Percentiles rank a stretch among this genome's conserved stretches.
Conservation (phyloP, 2,888 invertebrate genomes). For the Ischnura elegans region DNA sequence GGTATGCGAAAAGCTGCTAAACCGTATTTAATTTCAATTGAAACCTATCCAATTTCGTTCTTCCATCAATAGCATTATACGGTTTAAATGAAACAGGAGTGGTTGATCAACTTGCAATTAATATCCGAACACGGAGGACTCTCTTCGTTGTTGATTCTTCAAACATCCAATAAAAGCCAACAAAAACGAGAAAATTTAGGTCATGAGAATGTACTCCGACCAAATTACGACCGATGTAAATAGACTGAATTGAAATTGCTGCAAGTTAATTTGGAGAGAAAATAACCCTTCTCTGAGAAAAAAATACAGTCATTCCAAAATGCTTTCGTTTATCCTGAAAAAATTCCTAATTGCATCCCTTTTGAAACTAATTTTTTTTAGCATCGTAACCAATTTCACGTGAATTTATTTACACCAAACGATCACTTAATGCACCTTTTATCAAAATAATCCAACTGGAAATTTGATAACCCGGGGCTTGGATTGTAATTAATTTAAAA, state of each 20-base stretch:
- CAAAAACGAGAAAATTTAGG: neutral
- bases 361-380: too few species aligned
- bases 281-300: neutral
- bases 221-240: neutral
- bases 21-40: neutral
- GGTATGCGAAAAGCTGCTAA: neutral
- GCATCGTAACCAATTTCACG: too few species aligned
- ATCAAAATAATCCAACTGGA: too few species aligned
- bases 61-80: neutral
- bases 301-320: too few species aligned
- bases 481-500: too few species aligned
- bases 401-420: too few species aligned
- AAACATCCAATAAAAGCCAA: neutral
- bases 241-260: neutral
- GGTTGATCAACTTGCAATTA: neutral
- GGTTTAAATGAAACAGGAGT: neutral
- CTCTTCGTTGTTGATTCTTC: neutral
- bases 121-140: neutral
- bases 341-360: too few species aligned
- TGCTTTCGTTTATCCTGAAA: too few species aligned
- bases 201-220: neutral
- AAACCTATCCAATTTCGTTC: neutral
- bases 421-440: too few species aligned
- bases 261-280: neutral
- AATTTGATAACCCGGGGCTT: too few species aligned